Base-by-base conservation (phyloP, 1,140 invertebrate species). In the Drosophila lowei region DNA sequence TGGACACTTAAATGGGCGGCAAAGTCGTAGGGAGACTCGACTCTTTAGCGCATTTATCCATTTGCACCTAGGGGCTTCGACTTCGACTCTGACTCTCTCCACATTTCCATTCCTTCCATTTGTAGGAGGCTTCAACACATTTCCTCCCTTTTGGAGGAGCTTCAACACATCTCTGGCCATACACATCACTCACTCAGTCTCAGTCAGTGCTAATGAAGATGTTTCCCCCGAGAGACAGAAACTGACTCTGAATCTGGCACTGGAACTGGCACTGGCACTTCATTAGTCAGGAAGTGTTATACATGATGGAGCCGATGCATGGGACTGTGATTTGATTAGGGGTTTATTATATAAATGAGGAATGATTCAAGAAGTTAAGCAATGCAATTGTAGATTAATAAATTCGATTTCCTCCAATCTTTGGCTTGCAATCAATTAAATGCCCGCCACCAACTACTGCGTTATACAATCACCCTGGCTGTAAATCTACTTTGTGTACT, bases 1-100 rank as follows among this genome's bases (percentile, higher is more conserved):
- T 86, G 83, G 83, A 88, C 83, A 88, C 83, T 88, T 86, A 86
- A 86, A 86, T 86, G 63, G 78, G 83, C 81, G 83, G 61, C 83
- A 67, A 54, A 16, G 23, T 30, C 56, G 42, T 61, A 60, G 61
- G 52, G 48, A 68, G 44, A 52, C 63, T 65, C 63, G 74, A 68
- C 52, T 52, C 67, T 72, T 77, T 66, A 61, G 60, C 43, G 50
- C 59, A 47, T 56, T 86, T 79, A 53, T 44, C 58, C 25, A 60
- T 83, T 84, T 52, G 46, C 63, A 77, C 73, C 77, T 66, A 50
- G 62, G 46, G 55, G 50, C 16, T 41, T 25, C 23, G 23, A 4
- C 4, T 25, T 25, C 23, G 68, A 61, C 68, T 25, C 0, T 5
- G 63, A 57, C 73, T 63, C 75, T 67, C 30, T 34, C 8, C 30